Evolutionary conservation across 92 coral and sea anemone genomes (phyloP), one percentile per base, ranked within the genome.

Genomic region (Porites evermanni): DNA sequence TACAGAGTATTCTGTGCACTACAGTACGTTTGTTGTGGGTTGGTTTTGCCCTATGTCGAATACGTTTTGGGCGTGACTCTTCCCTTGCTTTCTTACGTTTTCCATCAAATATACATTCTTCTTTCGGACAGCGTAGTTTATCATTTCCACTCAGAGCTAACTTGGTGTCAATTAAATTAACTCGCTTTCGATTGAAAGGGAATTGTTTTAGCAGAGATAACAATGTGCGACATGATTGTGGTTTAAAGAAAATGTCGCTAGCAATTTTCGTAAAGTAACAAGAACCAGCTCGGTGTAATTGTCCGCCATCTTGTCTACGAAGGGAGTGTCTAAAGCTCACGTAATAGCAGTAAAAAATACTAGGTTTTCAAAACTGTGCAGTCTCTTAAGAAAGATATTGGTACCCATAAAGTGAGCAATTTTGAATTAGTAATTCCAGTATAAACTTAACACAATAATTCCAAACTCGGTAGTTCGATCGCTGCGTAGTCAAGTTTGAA

Each of bases 121-220:
- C 77, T 29, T 53, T 61, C 18, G 68, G 64, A 29, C 50, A 52
- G 18, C 23, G 53, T 26, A 81, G 77, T 32, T 81, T 70, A 69
- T 68, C 23, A 44, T 60, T 2, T 51, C 58, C 26, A 64, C 29
- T 56, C 54, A 32, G 12, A 14, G 74, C 23, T 67, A 67, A 53
- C 47, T 53, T 23, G 29, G 64, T 80, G 47, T 24, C 50, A 70
- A 71, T 81, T 53, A 56, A 70, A 81, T 81, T 81, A 70, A 70
- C 75, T 81, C 53, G 38, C 38, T 70, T 53, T 54, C 54, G 58
- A 58, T 64, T 67, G 64, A 65, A 81, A 16, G 6, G 14, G 5
- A 32, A 17, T 50, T 32, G 56, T 11, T 11, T 60, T 26, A 52
- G 7, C 12, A 3, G 6, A 21, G 11, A 70, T 17, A 29, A 56